Evolutionary conservation across 2,888 invertebrate genomes (phyloP), one percentile per base, ranked within the genome.

Genomic region (Clanis bilineata): DNA sequence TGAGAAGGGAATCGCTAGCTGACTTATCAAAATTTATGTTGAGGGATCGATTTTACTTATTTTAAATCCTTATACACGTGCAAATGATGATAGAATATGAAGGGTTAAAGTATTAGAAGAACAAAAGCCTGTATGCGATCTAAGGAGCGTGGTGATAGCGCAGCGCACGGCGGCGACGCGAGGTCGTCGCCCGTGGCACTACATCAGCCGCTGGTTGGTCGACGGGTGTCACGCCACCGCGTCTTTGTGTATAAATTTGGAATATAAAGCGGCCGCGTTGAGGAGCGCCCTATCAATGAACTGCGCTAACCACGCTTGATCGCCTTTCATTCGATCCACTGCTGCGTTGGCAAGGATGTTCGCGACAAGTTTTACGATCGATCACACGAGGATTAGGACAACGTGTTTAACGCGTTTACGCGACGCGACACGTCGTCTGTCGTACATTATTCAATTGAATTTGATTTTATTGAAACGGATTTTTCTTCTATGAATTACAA

Each of bases 181-280:
- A 84, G 88, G 88, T 89, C 89, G 85, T 77, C 85, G 86, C 72
- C 78, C 88, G 66, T 72, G 74, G 68, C 66, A 71, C 64, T 22
- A 15, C 23, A 10, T 73, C 71, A 61, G 69, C 70, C 74, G 77
- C 76, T 74, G 80, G 82, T 88, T 89, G 89, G 88, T 72, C 71
- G 71, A 36, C 63, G 63, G 67, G 18, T 74, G 80, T 90, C 90
- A 90, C 90, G 90, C 90, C 90, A 90, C 85, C 10, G 62, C 73
- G 66, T 73, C 78, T 77, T 77, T 73, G 76, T 75, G 82, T 86
- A 83, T 88, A 88, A 83, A 86, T 88, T 89, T 88, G 86, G 88
- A 85, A 82, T 82, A 82, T 76, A 82, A 80, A 66, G 71, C 74
- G 71, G 41, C 58, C 32, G 56, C 39, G 36, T 45, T 55, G 23